Conservation (phyloP, 1,140 invertebrate genomes). For the Limonius californicus region DNA sequence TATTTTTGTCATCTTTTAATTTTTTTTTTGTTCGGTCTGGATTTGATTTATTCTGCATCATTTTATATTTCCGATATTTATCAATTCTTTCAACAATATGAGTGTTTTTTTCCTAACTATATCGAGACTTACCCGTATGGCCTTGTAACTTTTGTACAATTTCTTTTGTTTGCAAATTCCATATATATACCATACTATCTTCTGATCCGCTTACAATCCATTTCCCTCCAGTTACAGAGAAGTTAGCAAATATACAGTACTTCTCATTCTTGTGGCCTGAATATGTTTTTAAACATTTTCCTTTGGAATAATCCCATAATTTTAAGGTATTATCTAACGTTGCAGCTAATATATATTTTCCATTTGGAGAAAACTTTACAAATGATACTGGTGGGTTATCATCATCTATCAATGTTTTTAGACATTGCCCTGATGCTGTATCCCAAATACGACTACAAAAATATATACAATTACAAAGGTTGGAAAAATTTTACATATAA, state of each 20-base stretch:
- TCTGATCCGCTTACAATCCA: conserved; percentile 99
- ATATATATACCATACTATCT: conserved; percentile 98
- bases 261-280: conserved; percentile 98
- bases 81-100: too few relatives aligned
- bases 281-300: conserved; percentile 96
- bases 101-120: not conserved
- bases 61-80: too few relatives aligned
- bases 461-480: too few relatives aligned
- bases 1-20: too few relatives aligned
- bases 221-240: conserved; percentile 99
- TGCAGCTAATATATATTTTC: conserved; percentile 98
- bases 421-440: conserved; percentile 96
- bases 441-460: conserved; percentile 96
- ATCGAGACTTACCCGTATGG: conserved; percentile 72
- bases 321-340: conserved; percentile 98
- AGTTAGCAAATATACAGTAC: conserved; percentile 99
- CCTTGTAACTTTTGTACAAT: conserved; percentile 97
- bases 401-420: conserved; percentile 96
- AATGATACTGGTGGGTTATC: conserved; percentile 99
- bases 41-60: too few relatives aligned
- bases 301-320: conserved; percentile 99
- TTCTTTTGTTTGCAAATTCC: conserved; percentile 99
- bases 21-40: too few relatives aligned
- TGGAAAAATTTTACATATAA: too few relatives aligned
- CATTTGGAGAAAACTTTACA: conserved; percentile 99